Conservation (phyloP, 2,113 vertebrate genomes). For the Tachysurus vachellii region DNA sequence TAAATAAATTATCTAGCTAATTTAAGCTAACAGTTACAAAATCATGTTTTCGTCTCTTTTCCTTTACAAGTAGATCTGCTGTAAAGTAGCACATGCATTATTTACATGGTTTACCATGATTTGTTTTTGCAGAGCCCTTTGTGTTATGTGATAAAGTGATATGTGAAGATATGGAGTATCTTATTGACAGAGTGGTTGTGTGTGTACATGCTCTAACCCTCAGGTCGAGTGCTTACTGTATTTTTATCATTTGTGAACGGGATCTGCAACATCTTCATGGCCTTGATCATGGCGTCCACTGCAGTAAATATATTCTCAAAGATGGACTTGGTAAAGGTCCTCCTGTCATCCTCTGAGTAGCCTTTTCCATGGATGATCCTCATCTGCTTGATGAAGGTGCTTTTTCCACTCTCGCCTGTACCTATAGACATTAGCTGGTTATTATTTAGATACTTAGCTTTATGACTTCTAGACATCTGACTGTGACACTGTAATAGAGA, state of each 20-base stretch:
- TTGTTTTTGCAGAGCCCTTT: neutral
- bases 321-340: conserved; percentile 86
- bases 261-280: conserved; percentile 90
- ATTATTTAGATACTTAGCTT: neutral
- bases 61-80: neutral
- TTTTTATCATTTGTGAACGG: conserved; percentile 76
- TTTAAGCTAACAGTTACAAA: too few relatives aligned
- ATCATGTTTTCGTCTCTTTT: neutral
- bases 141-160: neutral
- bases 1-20: too few relatives aligned
- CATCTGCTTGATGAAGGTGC: conserved; percentile 79
- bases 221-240: conserved; percentile 66
- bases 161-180: neutral
- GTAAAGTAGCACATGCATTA: neutral
- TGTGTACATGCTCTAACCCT: neutral
- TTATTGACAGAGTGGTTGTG: conserved; percentile 62
- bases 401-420: conserved; percentile 77
- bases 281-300: conserved; percentile 93
- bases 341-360: conserved; percentile 94
- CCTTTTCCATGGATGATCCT: conserved; percentile 86
- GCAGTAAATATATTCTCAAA: conserved; percentile 98
- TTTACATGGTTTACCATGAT: neutral
- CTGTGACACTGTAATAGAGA: neutral
- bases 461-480: neutral
- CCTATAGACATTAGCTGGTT: conserved; percentile 55